Evolutionary conservation across 2,797 vertebrate species (phyloP).

Genomic region (Crypturellus tataupa): DNA sequence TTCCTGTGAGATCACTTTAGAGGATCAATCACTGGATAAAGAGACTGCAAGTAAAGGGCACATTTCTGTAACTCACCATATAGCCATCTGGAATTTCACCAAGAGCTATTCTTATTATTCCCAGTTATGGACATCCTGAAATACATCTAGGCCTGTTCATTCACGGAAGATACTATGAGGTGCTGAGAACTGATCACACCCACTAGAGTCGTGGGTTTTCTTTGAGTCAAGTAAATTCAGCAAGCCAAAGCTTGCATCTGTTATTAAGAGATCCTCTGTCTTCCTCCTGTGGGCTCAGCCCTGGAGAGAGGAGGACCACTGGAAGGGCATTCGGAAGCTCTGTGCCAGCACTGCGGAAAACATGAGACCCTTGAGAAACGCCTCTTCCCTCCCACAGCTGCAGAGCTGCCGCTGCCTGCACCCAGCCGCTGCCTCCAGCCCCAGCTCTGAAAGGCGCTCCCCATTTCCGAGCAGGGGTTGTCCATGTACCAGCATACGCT

Average conservation of each 20-base stretch:
- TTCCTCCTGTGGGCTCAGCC: accelerated
- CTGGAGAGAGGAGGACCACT: not conserved
- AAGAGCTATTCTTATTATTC: not conserved
- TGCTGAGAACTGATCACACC: not conserved
- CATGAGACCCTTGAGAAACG: not conserved
- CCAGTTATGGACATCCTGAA: not conserved
- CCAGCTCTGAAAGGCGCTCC: not conserved
- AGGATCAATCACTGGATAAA: not conserved
- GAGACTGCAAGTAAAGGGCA: not conserved
- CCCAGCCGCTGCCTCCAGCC: not conserved
- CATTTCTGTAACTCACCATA: not conserved
- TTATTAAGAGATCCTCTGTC: not conserved
- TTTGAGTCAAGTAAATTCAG: not conserved
- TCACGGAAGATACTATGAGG: not conserved
- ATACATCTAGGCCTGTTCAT: not conserved
- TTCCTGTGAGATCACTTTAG: not conserved
- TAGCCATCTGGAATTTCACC: not conserved
- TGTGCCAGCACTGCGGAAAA: not conserved
- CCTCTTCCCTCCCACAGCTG: not conserved
- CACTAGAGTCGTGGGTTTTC: not conserved
- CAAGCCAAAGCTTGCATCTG: not conserved
- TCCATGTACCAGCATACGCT: accelerated
- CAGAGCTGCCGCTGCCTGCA: not conserved
- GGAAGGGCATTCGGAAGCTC: not conserved
- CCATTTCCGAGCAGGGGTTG: not conserved